Evolutionary conservation across 2,797 vertebrate genomes (phyloP), one percentile per base, ranked within the genome.

Genomic region (Crax fasciolata): DNA sequence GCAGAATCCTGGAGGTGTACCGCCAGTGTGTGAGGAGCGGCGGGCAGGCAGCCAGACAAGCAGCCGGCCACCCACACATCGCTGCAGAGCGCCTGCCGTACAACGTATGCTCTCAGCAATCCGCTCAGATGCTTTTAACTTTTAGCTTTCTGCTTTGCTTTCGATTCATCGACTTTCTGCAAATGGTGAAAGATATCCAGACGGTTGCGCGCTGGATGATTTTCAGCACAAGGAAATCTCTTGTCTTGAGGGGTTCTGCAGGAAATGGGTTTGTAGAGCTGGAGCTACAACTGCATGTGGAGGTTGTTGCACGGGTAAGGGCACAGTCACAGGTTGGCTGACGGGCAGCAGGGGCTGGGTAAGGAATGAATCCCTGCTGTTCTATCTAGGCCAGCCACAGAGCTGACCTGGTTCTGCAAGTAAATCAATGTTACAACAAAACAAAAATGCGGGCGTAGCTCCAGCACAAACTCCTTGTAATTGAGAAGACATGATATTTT

Each of bases 51-150:
- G 75, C 62, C 88, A 91, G 88, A 2, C 85, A 92, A 73, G 43
- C 88, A 87, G 88, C 59, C 87, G 15, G 81, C 89, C 92, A 44
- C 96, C 96, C 96, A 96, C 96, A 84, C 94, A 41, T 24, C 20
- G 25, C 91, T 87, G 95, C 94, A 94, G 87, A 66, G 10, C 11
- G 93, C 52, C 91, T 96, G 95, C 83, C 25, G 11, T 82, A 74
- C 87, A 13, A 73, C 24, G 61, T 35, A 86, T 78, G 91, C 58
- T 73, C 84, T 57, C 81, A 70, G 63, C 90, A 87, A 62, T 28
- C 87, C 15, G 14, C 84, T 73, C 19, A 39, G 38, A 58, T 49
- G 48, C 83, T 88, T 87, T 87, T 75, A 83, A 82, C 75, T 96
- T 95, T 18, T 6, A 68, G 68, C 57, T 89, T 78, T 65, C 81